Conservation (phyloP, 2,888 invertebrate species). For the Lasioglossum calceatum region DNA sequence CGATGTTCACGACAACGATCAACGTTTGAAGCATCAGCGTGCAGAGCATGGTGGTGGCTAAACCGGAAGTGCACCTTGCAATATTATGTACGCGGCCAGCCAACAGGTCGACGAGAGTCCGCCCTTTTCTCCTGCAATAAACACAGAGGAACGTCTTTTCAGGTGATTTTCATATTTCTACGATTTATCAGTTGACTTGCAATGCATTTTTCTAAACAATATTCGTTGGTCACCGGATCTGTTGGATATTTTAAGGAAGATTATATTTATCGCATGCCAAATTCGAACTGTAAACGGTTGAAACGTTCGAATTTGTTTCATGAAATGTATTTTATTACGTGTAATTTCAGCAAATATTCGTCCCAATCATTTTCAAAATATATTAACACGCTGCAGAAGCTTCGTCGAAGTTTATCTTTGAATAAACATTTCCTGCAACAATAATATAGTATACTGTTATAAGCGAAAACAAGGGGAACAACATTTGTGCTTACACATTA, state of each 20-base stretch:
- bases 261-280: too few relatives aligned
- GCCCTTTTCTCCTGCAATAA: slow-evolving; percentile 34
- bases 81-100: slow-evolving; percentile 23
- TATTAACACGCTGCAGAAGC: too few relatives aligned
- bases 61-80: slow-evolving; percentile 34
- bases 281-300: too few relatives aligned
- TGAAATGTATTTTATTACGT: background rate
- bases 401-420: too few relatives aligned
- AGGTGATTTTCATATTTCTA: background rate
- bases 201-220: background rate
- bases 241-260: too few relatives aligned
- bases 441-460: too few relatives aligned
- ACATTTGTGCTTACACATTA: background rate
- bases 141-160: slow-evolving; percentile 16
- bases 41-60: slow-evolving; percentile 68
- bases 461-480: too few relatives aligned
- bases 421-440: too few relatives aligned
- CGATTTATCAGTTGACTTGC: background rate
- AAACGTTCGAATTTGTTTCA: too few relatives aligned
- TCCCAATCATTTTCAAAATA: too few relatives aligned
- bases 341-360: too few relatives aligned
- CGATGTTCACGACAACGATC: slow-evolving; percentile 67
- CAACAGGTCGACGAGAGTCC: slow-evolving; percentile 24
- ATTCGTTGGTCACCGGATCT: too few relatives aligned
- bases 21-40: slow-evolving; percentile 74